Evolutionary conservation across 2,888 invertebrate species (phyloP).

Genomic region (Hypomecis atomaria): DNA sequence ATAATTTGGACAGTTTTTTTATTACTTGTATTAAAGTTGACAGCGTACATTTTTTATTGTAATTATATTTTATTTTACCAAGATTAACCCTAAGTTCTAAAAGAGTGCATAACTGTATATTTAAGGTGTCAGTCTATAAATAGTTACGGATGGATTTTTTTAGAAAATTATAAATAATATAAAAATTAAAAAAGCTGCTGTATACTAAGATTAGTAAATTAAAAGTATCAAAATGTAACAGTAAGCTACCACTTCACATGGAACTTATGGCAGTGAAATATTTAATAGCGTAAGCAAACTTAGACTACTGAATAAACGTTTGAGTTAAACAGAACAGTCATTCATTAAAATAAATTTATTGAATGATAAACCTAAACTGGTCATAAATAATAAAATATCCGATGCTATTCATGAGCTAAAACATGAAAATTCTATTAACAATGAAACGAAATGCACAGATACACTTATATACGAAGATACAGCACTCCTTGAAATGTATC

Average conservation of each 20-base stretch:
- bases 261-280: constrained; percentile 48
- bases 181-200: constrained; percentile 41
- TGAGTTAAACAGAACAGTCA: constrained; percentile 32
- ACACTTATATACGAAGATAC: constrained; percentile 18
- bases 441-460: constrained; percentile 11
- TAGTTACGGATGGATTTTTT: constrained; percentile 80
- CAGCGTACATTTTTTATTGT: constrained; percentile 44
- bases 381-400: constrained; percentile 4
- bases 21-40: constrained; percentile 18
- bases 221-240: constrained; percentile 23
- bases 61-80: constrained; percentile 58
- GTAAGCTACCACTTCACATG: constrained; percentile 16
- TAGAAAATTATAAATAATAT: constrained; percentile 53
- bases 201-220: constrained; percentile 22
- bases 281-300: constrained; percentile 48
- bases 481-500: constrained; percentile 15
- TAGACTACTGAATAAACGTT: constrained; percentile 46
- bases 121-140: constrained; percentile 81
- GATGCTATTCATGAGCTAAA: constrained; percentile 6
- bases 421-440: constrained; percentile 1
- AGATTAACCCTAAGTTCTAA: constrained; percentile 67
- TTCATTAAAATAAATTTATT: constrained; percentile 18
- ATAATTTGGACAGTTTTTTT: background rate
- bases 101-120: constrained; percentile 80
- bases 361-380: constrained; percentile 1